Base-by-base conservation (phyloP, 1,140 invertebrate genomes). In the Harpegnathos saltator region DNA sequence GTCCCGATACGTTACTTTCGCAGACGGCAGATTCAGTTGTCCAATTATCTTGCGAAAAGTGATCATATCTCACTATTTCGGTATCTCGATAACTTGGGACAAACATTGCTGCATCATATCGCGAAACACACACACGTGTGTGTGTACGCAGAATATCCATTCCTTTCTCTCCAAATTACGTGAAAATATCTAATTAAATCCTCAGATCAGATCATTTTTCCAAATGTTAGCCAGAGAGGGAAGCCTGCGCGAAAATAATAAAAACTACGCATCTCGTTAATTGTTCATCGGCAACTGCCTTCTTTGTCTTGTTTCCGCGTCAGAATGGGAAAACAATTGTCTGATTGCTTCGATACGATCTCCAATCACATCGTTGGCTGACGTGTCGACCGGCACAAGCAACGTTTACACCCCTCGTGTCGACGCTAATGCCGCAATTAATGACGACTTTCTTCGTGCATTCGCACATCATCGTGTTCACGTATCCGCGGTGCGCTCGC, bases 381-480 rank as follows among this genome's bases (percentile, higher is more conserved):
- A 66, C 15, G 52, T 54, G 33, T 65, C 19, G 33, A 1, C 26
- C 59, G 59, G 3, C 19, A n/a, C n/a, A 11, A 33, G 29, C n/a
- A 15, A 56, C 52, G 26, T 58, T 38, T 44, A 44, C 38, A 44
- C 38, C 38, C n/a, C 38, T 44, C 38, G 15, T 14, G 14, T 17
- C 54, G 50, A 44, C 11, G 26, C 33, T 68, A 11, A 68, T 78
- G 33, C 12, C n/a, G 11, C 7, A 11, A 22, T 58, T 78, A 69
- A 78, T 78, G 75, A 78, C 29, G 29, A 44, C 56, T 68, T 69
- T 50, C 11, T 44, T 5, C 38, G 38, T 38, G 50, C 44, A 17
- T 4, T 65, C 19, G 14, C 38, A 44, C 61, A 12, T 14, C 12
- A 24, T 71, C 38, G 19, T 58, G n/a, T 26, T 54, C 29, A 19